Evolutionary conservation across 2,797 vertebrate genomes (phyloP).

Genomic region (Borostomias antarcticus): DNA sequence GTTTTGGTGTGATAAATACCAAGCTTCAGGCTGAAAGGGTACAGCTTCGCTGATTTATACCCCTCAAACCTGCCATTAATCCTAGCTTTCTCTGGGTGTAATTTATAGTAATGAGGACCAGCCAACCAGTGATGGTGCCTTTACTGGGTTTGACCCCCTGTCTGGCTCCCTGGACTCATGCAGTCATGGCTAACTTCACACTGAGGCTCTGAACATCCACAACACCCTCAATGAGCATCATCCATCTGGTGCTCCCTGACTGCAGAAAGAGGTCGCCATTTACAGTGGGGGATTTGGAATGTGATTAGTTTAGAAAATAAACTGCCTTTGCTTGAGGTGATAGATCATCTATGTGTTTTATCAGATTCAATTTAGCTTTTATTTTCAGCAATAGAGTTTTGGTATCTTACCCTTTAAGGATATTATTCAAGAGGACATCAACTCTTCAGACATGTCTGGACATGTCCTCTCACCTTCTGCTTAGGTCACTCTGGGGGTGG

Average conservation of each 20-base stretch:
- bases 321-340: constrained; percentile 11
- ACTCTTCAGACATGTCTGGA: not conserved
- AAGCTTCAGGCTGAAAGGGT: constrained; percentile 14
- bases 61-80: constrained; percentile 16
- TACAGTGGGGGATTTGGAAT: not conserved
- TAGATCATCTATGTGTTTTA: constrained; percentile 9
- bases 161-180: not conserved
- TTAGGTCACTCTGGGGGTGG: not conserved
- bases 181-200: constrained; percentile 17
- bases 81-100: constrained; percentile 12
- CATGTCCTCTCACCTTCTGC: not conserved
- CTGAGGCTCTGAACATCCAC: constrained; percentile 9
- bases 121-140: not conserved
- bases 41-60: constrained; percentile 18
- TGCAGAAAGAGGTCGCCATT: not conserved
- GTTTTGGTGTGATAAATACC: constrained; percentile 19
- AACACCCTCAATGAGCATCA: constrained; percentile 19
- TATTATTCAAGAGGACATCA: too few relatives aligned
- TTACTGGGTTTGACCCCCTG: constrained; percentile 12
- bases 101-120: constrained; percentile 6
- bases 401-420: not conserved
- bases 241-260: constrained; percentile 18
- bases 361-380: not conserved
- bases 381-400: not conserved
- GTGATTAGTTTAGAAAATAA: not conserved